A percentile compares a stretch with the other conserved stretches of the same genome.
Conservation (phyloP, 2,888 invertebrate species). For the Nasonovia ribisnigri region DNA sequence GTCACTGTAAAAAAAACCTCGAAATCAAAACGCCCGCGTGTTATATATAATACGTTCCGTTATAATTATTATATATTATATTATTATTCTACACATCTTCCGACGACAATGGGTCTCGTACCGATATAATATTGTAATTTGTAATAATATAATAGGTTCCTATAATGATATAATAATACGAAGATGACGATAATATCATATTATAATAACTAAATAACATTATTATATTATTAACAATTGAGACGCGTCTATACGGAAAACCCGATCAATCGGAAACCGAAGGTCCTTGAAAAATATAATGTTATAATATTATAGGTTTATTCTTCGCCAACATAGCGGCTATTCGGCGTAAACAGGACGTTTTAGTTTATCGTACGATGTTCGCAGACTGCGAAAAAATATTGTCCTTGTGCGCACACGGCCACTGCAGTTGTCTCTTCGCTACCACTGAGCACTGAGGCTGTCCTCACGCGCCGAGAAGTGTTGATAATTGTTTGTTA, state of each 20-base stretch:
- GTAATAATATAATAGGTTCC: not conserved
- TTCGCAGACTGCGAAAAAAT: not conserved
- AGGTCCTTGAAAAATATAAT: not conserved
- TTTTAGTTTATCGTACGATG: not conserved
- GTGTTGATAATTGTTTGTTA: not conserved
- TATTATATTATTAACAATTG: not conserved
- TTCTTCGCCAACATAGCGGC: not conserved
- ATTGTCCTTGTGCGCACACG: not conserved
- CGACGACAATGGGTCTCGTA: not conserved
- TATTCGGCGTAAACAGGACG: not conserved
- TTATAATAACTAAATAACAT: not conserved
- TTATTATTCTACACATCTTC: not conserved
- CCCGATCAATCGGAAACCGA: not conserved
- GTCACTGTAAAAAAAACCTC: not conserved
- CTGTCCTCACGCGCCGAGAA: not conserved
- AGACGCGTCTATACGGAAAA: not conserved
- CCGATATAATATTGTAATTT: conserved; percentile 2
- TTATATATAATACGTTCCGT: not conserved
- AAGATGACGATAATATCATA: not conserved
- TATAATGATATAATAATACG: not conserved
- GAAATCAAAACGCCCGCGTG: not conserved
- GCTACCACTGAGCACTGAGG: not conserved
- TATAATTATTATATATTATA: not conserved
- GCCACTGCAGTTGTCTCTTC: not conserved
- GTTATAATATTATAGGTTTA: not conserved